Evolutionary conservation across 2,797 vertebrate species (phyloP).

Genomic region (Echiichthys vipera): DNA sequence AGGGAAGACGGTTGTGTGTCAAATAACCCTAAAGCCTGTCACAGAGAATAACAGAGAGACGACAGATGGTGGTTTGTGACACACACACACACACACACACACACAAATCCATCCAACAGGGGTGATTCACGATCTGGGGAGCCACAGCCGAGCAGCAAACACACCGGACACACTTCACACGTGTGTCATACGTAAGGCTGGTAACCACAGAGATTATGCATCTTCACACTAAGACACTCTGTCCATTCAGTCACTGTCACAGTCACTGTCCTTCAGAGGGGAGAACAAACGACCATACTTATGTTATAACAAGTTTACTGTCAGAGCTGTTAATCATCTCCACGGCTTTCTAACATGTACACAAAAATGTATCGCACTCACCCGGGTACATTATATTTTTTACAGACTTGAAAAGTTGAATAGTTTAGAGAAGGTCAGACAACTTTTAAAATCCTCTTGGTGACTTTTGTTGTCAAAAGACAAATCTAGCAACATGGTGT

Average conservation of each 20-base stretch:
- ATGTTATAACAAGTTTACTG: neutral
- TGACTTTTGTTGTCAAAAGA: no score
- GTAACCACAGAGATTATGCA: conserved; percentile 16
- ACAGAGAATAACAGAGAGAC: conserved; percentile 40
- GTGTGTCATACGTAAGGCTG: conserved; percentile 52
- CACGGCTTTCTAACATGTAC: neutral
- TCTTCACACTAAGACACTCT: no score
- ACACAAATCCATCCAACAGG: conserved; percentile 29
- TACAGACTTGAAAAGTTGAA: neutral
- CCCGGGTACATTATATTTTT: neutral
- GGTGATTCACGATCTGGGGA: conserved; percentile 47
- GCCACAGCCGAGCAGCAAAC: conserved; percentile 54
- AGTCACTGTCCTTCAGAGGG: neutral
- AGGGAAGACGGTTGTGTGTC: conserved; percentile 9
- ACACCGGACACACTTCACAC: conserved; percentile 56
- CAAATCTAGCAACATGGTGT: no score
- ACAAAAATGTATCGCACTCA: neutral
- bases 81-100: conserved; percentile 40
- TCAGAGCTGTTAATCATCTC: neutral
- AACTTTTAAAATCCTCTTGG: no score
- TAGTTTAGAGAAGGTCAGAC: neutral
- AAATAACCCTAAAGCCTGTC: conserved; percentile 42
- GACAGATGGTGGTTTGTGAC: conserved; percentile 66
- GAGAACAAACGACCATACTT: no score
- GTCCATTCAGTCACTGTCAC: no score